Evolutionary conservation across 2,888 invertebrate genomes (phyloP).

Genomic region (Sclerodermus sp.): DNA sequence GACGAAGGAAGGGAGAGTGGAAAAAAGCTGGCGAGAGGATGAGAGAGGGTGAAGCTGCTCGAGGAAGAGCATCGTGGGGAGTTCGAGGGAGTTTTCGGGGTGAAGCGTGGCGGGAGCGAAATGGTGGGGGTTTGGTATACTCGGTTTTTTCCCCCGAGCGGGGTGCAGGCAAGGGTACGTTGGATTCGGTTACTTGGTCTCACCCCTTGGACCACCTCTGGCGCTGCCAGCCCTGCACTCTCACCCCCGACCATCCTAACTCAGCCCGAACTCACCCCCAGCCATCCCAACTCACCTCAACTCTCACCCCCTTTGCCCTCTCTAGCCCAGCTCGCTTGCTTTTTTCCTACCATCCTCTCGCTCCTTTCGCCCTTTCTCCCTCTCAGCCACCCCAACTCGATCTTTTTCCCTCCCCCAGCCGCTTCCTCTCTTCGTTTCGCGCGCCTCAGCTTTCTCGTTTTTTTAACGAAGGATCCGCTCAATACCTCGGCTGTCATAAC

Average conservation of each 20-base stretch:
- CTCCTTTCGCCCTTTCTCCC: conserved; percentile 12
- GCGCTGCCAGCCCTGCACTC: conserved; percentile 23
- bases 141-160: conserved; percentile 40
- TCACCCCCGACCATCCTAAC: conserved; percentile 4
- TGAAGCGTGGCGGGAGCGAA: conserved; percentile 12
- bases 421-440: conserved; percentile 30
- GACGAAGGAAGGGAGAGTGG: not conserved
- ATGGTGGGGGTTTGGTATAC: conserved; percentile 38
- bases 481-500: conserved; percentile 58
- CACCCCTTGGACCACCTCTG: conserved; percentile 34
- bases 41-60: conserved; percentile 17
- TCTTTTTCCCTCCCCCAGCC: conserved; percentile 14
- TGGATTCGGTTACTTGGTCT: conserved; percentile 56
- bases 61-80: conserved; percentile 32
- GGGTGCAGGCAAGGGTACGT: conserved; percentile 47
- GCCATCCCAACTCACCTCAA: not conserved
- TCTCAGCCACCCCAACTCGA: conserved; percentile 16
- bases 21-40: conserved; percentile 8
- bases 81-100: conserved; percentile 7
- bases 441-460: conserved; percentile 47
- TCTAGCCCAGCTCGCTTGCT: not conserved
- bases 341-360: conserved; percentile 2
- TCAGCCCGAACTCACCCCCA: not conserved
- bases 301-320: not conserved
- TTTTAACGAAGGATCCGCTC: conserved; percentile 58